Conservation (phyloP, 2,888 invertebrate genomes). For the Halictus ligatus region DNA sequence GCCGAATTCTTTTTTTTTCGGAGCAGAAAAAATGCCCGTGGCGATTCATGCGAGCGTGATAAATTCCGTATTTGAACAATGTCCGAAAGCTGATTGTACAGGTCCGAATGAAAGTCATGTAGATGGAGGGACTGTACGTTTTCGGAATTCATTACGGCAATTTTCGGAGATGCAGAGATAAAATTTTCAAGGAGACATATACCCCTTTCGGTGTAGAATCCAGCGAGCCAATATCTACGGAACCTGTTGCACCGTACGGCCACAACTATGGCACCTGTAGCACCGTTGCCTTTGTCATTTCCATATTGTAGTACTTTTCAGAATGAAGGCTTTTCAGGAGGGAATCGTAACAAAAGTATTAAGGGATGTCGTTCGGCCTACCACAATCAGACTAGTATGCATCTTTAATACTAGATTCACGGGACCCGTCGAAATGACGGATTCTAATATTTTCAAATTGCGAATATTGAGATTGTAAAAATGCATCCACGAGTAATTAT, state of each 20-base stretch:
- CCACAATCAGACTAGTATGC: too few species aligned
- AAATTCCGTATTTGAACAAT: not conserved
- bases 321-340: not conserved
- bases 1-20: not conserved
- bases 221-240: not conserved
- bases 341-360: not conserved
- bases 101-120: not conserved
- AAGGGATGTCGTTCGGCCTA: not conserved
- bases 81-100: too few species aligned
- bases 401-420: too few species aligned
- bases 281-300: not conserved
- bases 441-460: too few species aligned
- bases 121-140: not conserved
- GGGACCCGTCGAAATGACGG: too few species aligned
- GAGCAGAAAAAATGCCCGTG: not conserved
- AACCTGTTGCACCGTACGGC: not conserved
- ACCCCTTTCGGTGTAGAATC: not conserved
- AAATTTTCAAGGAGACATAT: not conserved
- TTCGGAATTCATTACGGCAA: not conserved
- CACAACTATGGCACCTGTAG: constrained; percentile 2
- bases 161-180: not conserved
- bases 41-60: not conserved
- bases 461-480: too few species aligned
- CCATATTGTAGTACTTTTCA: not conserved
- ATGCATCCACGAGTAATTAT: too few species aligned